Percentiles rank a stretch among this genome's conserved stretches.
Conservation (phyloP, 2,113 vertebrate genomes). For the Hypanus sabinus region DNA sequence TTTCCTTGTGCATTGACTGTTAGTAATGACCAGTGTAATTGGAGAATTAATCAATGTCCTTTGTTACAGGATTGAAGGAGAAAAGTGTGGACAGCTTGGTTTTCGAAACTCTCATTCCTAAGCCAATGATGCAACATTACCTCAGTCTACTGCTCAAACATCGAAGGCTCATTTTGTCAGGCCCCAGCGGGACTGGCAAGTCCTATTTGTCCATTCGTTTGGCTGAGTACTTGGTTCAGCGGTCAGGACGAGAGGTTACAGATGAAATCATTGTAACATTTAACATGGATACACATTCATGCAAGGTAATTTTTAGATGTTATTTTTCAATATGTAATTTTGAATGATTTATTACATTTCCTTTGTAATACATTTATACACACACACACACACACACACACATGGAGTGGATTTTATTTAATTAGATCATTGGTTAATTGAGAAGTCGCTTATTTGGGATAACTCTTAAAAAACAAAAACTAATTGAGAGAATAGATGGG, state of each 20-base stretch:
- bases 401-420: too few species aligned
- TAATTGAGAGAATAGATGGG: too few species aligned
- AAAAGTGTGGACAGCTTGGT: constrained; percentile 87
- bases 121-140: constrained; percentile 95
- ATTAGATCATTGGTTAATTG: too few species aligned
- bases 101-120: constrained; percentile 87
- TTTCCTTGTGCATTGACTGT: neutral
- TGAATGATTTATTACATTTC: neutral
- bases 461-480: too few species aligned
- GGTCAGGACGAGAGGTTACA: constrained; percentile 64
- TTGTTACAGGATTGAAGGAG: constrained; percentile 71
- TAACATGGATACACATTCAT: constrained; percentile 92
- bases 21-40: neutral
- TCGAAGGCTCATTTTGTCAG: constrained; percentile 80
- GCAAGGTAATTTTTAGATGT: constrained; percentile 64
- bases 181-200: constrained; percentile 90
- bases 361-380: neutral
- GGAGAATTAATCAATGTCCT: neutral
- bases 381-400: too few species aligned
- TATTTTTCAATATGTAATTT: neutral
- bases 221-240: constrained; percentile 83
- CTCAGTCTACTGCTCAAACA: constrained; percentile 88
- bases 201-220: constrained; percentile 82
- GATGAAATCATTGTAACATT: constrained; percentile 74
- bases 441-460: too few species aligned